Evolutionary conservation across 2,113 vertebrate species (phyloP), one percentile per base, ranked within the genome.

Genomic region (Caranx melampygus): DNA sequence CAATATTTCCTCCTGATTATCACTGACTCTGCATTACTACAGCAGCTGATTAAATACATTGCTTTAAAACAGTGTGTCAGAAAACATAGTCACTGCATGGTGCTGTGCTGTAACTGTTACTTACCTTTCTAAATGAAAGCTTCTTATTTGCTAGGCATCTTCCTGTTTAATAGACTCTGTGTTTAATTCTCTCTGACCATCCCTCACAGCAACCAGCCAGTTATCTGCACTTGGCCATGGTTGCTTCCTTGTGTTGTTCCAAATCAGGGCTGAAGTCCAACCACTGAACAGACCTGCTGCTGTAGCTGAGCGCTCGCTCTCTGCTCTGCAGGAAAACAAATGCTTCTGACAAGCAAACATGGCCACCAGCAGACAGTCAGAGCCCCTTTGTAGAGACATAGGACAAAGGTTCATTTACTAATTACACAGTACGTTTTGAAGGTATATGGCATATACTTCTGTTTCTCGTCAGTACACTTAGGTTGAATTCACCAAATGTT

Each of bases 311-410:
- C 75, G 62, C 51, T 70, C 14, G 2, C 63, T 37, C 76, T 42
- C 72, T 63, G 81, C 81, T 42, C 72, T 63, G 81, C 81, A 79
- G 75, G 75, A 70, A 83, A 83, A 79, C 78, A 72, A 76, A 68
- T 72, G 65, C 64, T 67, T 80, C 72, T 76, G 62, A 82, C 72
- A 71, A 44, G 72, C 55, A 73, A 78, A 85, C 82, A 79, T 80
- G 79, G 75, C 72, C 72, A 80, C 82, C 75, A 69, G 69, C 76
- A 75, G 82, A 67, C 44, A 74, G 71, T 31, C 31, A 21, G 7
- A 37, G 54, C 37, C 64, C 44, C 37, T 18, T 31, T 8, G 52
- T 61, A 34, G 55, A 55, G 73, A 72, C 35, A 63, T 61, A 37
- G 72, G n/a, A 61, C 20, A 18, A 33, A 60, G 42, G 58, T 47